phyloP scores from a whole-genome alignment of 2,888 invertebrate genomes.

The Macroteleia sp. region DNA sequence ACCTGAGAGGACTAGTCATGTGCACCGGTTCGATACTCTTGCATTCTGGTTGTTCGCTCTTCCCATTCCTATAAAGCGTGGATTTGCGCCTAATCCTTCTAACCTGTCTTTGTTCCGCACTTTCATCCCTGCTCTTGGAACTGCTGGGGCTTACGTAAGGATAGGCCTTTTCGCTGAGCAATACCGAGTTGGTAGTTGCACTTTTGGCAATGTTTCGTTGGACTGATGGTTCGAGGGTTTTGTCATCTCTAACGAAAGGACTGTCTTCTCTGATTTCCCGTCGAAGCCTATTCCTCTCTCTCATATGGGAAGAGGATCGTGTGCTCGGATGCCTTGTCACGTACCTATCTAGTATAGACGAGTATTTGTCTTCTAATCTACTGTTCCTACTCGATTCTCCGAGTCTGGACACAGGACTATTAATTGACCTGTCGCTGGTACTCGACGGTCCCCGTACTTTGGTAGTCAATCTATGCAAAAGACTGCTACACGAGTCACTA shows the following conservation, averaged over 20 bases:
- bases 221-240: conserved; percentile 87
- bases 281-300: conserved; percentile 5
- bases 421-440: conserved; percentile 41
- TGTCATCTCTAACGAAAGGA: conserved; percentile 85
- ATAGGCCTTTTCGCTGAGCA: conserved; percentile 89
- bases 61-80: conserved; percentile 86
- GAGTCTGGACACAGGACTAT: background rate
- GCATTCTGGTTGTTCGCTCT: conserved; percentile 87
- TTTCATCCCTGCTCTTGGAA: conserved; percentile 62
- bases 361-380: conserved; percentile 89
- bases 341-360: conserved; percentile 89
- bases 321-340: conserved; percentile 85
- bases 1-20: conserved; percentile 69
- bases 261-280: conserved; percentile 75
- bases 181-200: conserved; percentile 87
- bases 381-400: background rate
- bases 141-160: conserved; percentile 86
- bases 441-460: conserved; percentile 91
- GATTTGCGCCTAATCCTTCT: conserved; percentile 84
- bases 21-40: conserved; percentile 83
- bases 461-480: conserved; percentile 91
- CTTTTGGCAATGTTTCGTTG: conserved; percentile 87
- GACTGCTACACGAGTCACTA: conserved; percentile 93
- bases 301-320: conserved; percentile 28
- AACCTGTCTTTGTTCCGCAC: conserved; percentile 77